phyloP scores from a whole-genome alignment of 2,113 vertebrate genomes.

The Thryonomys swinderianus region DNA sequence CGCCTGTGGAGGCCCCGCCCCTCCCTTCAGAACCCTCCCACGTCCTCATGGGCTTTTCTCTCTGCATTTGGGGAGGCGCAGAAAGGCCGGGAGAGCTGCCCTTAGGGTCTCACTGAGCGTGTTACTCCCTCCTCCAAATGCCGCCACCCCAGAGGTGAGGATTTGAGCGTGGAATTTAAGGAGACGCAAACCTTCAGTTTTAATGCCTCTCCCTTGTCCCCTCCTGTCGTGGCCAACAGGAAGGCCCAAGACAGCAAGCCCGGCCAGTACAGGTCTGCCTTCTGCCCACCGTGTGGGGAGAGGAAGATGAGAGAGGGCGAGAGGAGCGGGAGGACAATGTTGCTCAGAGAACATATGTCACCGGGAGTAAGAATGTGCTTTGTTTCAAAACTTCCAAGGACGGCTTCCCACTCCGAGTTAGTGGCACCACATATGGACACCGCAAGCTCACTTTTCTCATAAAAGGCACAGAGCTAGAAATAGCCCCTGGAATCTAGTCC shows the following conservation, averaged over 20 bases:
- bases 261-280: not conserved
- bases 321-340: not conserved
- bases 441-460: not conserved
- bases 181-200: not conserved
- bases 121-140: not conserved
- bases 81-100: accelerated
- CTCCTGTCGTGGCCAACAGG: not conserved
- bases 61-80: not conserved
- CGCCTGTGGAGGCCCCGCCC: not conserved
- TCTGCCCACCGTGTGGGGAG: not conserved
- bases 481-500: too few species aligned
- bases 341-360: not conserved
- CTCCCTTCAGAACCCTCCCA: not conserved
- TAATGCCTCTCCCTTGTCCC: too few species aligned
- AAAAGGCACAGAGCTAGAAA: slow-evolving; percentile 13
- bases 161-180: not conserved
- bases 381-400: not conserved
- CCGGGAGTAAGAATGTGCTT: not conserved
- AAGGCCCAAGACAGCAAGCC: not conserved
- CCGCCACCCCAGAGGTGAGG: too few species aligned
- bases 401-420: not conserved
- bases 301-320: not conserved
- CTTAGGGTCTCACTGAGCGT: not conserved
- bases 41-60: not conserved
- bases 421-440: not conserved